Base-by-base conservation (phyloP, 2,113 vertebrate genomes). In the Microtus ochrogaster region DNA sequence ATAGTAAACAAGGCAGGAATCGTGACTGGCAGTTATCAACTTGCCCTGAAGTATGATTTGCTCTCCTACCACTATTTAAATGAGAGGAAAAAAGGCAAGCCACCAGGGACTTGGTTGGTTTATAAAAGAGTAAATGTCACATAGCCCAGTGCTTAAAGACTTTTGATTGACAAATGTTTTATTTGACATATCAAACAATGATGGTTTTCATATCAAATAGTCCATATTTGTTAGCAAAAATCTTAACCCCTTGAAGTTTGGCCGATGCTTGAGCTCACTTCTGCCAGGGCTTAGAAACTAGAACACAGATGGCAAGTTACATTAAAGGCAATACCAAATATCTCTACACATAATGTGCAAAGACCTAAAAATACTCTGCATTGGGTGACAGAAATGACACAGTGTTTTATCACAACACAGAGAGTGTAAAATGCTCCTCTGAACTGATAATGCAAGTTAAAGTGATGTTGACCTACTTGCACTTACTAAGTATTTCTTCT, bases 61-160 rank as follows among this genome's bases (percentile, higher is more conserved):
- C 98, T 99, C 98, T 98, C 97, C 97, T 98, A 98, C 98, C 98
- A 98, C 98, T 98, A 98, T 98, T 99, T 99, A 98, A 99, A 99
- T 98, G 98, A 99, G 98, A 99, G 98, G 98, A 98, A 98, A 99
- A 99, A 99, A 99, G 98, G 98, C 98, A 99, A 97, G 98, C 98
- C 99, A 98, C 98, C 90, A 98, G 99, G 99, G 99, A 99, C 97
- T 98, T 94, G 78, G 98, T 98, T 97, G 98, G 98, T 99, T 99
- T 99, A 99, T 99, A 98, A 98, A 99, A 98, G 99, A 99, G 99
- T 99, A 99, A 99, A 99, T 99, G 99, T 99, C 99, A 99, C 99
- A 98, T 99, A 98, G 98, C 98, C 98, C 98, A 98, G 98, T 98
- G 99, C 99, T 99, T 99, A 98, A 98, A 98, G 98, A 98, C 98